phyloP scores from a whole-genome alignment of 1,140 invertebrate species.

The Holotrichia oblita region DNA sequence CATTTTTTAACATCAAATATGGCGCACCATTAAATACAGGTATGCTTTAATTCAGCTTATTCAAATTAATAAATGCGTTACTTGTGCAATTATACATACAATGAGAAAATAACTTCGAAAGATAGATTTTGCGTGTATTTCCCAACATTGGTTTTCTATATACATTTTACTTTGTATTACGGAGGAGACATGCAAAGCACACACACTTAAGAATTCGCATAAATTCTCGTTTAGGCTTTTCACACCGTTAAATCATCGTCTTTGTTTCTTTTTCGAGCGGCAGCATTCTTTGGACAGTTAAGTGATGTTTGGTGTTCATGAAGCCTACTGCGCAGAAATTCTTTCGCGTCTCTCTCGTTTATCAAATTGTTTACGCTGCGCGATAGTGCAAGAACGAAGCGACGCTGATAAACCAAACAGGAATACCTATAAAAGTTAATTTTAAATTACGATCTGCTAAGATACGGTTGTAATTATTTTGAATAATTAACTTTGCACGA shows the following conservation, averaged over 20 bases:
- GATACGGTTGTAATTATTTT: too few species aligned
- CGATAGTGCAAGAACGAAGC: conserved; percentile 1
- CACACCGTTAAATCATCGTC: conserved; percentile 30
- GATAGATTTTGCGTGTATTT: background rate
- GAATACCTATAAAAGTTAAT: too few species aligned
- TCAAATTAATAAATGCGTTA: background rate
- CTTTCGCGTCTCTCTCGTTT: conserved; percentile 4
- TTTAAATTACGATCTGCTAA: background rate
- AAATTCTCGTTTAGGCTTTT: conserved; percentile 24
- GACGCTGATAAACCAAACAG: background rate
- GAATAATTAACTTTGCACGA: background rate
- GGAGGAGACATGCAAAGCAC: background rate
- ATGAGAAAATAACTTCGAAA: background rate
- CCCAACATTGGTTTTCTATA: background rate
- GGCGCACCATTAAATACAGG: background rate
- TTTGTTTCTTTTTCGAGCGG: conserved; percentile 26
- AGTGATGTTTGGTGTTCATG: conserved; percentile 13
- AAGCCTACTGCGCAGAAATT: conserved; percentile 23
- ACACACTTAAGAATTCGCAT: conserved; percentile 27
- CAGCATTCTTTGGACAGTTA: conserved; percentile 28
- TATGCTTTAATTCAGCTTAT: background rate
- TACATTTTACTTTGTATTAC: background rate
- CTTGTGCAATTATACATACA: background rate
- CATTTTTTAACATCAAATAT: background rate
- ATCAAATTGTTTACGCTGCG: background rate